Evolutionary conservation across 2,888 invertebrate species (phyloP), one percentile per base, ranked within the genome.

Genomic region (Buathra laborator): DNA sequence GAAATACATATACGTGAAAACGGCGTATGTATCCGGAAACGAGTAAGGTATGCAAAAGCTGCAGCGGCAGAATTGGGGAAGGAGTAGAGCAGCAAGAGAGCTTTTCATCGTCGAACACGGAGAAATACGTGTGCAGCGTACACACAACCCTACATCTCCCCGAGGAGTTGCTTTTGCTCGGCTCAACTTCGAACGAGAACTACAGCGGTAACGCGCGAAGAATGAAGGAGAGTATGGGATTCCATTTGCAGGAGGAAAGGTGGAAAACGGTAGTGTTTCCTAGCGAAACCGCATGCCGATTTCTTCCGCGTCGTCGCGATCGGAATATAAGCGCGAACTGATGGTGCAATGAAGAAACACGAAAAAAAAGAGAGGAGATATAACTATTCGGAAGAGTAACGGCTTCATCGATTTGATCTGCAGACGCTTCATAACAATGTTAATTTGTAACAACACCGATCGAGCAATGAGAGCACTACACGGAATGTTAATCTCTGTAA

Each of bases 401-500:
- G 24, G 3, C 24, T 24, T 12, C 19, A 24, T 56, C 56, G 24
- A 56, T 24, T 19, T 56, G 10, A 12, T 24, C 24, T 24, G 12
- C 4, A 9, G 19, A 19, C 24, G 56, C 19, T 56, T 53, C 53
- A 19, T 19, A 19, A 19, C 53, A 53, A 53, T 2, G 53, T 53
- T 53, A 10, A 56, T 56, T 56, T 56, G 56, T 24, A 56, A 56
- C 56, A 24, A 62, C 62, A 62, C 29, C 14, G 29, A 29, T 14
- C 29, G 32, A n/a, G 12, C 32, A 1, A 14, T 6, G 62, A 62
- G 56, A 19, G 19, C 29, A 32, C 32, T 24, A 32, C 37, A 37
- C 37, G 37, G 62, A 75, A 46, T 44, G 5, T 77, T 67, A 90
- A 90, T 91, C 89, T 90, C 90, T 37, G 6, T 9, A 87, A 88